These are phyloP conservation scores for Pipistrellus pipistrellus DNA, from an alignment of 2,797 vertebrate species.

Conservation along the genomic window DNA sequence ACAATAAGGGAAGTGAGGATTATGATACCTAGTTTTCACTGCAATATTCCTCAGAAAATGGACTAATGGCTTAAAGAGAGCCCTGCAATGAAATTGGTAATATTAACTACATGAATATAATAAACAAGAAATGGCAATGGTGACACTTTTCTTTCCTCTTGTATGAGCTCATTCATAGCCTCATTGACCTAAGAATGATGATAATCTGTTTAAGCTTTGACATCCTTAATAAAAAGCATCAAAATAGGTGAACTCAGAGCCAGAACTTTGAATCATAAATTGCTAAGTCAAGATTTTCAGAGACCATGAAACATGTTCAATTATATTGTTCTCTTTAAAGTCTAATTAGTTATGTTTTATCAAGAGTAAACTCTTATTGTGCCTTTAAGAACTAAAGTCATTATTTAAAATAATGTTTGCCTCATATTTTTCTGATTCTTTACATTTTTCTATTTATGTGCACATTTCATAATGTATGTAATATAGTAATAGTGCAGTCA, in stretches of 20 bases:
- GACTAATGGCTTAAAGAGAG: not conserved
- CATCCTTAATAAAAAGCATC: not conserved
- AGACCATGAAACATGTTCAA: not conserved
- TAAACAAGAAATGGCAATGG: not conserved
- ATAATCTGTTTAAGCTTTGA: not conserved
- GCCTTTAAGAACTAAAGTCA: not conserved
- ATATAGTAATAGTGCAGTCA: not conserved
- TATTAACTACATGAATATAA: not conserved
- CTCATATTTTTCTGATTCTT: not conserved
- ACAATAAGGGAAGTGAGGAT: not conserved
- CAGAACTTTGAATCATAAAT: not conserved
- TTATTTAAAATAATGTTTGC: not conserved
- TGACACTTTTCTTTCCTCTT: not conserved
- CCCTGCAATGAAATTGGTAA: not conserved
- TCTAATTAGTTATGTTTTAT: not conserved
- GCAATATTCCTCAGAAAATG: not conserved
- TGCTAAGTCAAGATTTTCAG: not conserved
- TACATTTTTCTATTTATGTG: not conserved
- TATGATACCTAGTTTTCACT: not conserved
- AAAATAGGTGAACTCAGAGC: not conserved
- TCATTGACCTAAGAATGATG: not conserved
- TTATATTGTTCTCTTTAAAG: constrained; percentile 34
- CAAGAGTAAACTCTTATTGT: not conserved
- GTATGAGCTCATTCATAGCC: not conserved
- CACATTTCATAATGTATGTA: not conserved